phyloP scores from a whole-genome alignment of 2,113 vertebrate genomes.

The Hemiscyllium ocellatum region DNA sequence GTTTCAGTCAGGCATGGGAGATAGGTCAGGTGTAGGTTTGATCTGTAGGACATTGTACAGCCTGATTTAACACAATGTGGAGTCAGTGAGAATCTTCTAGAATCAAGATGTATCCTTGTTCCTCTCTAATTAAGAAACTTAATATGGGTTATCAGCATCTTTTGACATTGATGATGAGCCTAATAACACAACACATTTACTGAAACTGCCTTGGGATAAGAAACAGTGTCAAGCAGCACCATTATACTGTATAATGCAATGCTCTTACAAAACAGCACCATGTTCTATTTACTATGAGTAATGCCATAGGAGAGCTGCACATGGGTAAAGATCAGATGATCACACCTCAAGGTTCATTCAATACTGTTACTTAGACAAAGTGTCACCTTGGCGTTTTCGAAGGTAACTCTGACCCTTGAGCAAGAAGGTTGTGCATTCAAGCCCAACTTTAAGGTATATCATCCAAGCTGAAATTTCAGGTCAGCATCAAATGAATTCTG shows the following conservation, averaged over 20 bases:
- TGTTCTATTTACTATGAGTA: not conserved
- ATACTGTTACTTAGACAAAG: not conserved
- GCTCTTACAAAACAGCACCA: not conserved
- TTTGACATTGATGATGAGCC: not conserved
- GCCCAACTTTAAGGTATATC: not conserved
- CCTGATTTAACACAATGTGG: not conserved
- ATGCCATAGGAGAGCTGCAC: not conserved
- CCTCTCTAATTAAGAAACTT: not conserved
- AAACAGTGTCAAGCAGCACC: conserved; percentile 17
- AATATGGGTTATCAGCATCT: not conserved
- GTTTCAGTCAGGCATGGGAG: not conserved
- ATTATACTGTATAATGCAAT: not conserved
- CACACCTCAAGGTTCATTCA: not conserved
- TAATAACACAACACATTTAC: not conserved
- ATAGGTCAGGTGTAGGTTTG: too few species aligned
- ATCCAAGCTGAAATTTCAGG: not conserved
- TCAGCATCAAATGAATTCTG: not conserved
- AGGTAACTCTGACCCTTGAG: not conserved
- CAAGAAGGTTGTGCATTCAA: not conserved
- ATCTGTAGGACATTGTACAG: not conserved
- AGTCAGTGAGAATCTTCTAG: not conserved
- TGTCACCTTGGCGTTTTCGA: not conserved
- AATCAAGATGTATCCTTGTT: not conserved
- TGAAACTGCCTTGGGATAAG: not conserved
- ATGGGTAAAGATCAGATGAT: too few species aligned